Conservation (phyloP, 2,113 vertebrate genomes). For the Leucosticte australis region DNA sequence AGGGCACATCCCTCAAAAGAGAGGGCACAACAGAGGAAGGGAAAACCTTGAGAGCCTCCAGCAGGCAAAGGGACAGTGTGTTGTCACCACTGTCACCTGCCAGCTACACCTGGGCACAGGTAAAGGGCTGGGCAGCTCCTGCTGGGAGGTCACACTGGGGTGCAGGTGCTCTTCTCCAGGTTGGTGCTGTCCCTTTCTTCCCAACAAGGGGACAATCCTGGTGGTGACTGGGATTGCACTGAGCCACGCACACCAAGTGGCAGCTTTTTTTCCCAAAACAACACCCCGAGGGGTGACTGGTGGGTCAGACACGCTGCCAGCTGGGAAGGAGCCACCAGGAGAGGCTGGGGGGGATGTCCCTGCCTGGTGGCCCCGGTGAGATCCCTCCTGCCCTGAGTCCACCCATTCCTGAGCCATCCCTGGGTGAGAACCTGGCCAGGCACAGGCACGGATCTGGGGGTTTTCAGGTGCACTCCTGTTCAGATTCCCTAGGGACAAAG, state of each 20-base stretch:
- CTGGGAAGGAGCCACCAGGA: background rate
- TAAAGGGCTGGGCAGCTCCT: background rate
- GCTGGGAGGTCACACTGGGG: accelerated
- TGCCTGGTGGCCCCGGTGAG: background rate
- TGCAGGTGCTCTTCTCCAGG: background rate
- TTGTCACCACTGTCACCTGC: background rate
- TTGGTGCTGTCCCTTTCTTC: background rate
- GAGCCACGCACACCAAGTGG: accelerated
- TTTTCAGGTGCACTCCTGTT: background rate
- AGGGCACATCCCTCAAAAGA: background rate
- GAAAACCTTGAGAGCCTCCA: background rate
- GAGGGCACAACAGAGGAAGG: background rate
- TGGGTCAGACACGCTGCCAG: background rate
- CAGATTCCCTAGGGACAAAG: no score
- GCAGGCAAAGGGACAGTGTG: background rate
- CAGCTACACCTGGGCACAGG: background rate
- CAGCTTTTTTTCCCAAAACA: background rate
- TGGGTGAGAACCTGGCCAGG: accelerated
- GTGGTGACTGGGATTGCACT: accelerated
- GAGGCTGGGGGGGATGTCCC: background rate
- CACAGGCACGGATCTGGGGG: accelerated
- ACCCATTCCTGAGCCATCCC: background rate
- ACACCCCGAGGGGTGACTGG: accelerated
- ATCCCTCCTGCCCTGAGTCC: background rate
- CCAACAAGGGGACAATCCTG: background rate